Evolutionary conservation across 1,140 invertebrate species (phyloP).

Genomic region (Euura lappo): DNA sequence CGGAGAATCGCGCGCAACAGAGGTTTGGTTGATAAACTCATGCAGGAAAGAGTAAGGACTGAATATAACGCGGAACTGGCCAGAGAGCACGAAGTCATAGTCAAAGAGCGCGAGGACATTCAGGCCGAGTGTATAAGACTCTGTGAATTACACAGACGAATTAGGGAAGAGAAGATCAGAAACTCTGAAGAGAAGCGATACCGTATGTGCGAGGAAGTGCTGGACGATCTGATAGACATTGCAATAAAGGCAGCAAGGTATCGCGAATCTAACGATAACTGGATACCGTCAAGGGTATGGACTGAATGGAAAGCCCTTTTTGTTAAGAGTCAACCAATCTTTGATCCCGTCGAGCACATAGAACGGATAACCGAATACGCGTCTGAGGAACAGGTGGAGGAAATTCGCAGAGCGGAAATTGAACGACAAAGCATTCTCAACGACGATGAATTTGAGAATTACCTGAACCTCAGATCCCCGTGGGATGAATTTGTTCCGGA

Average conservation of each 20-base stretch:
- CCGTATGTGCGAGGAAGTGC: constrained; percentile 58
- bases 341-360: constrained; percentile 30
- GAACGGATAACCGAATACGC: constrained; percentile 21
- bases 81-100: constrained; percentile 54
- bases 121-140: constrained; percentile 61
- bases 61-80: constrained; percentile 57
- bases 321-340: constrained; percentile 60
- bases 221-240: constrained; percentile 62
- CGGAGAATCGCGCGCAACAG: constrained; percentile 61
- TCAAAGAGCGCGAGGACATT: constrained; percentile 53
- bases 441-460: constrained; percentile 49
- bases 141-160: constrained; percentile 58
- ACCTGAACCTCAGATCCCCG: constrained; percentile 40
- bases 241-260: constrained; percentile 60
- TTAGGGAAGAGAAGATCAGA: constrained; percentile 51
- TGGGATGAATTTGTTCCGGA: constrained; percentile 48
- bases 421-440: constrained; percentile 42
- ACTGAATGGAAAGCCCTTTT: constrained; percentile 63
- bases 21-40: constrained; percentile 56
- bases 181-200: constrained; percentile 55
- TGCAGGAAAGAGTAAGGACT: constrained; percentile 54
- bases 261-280: constrained; percentile 47
- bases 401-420: constrained; percentile 29
- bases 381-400: constrained; percentile 19
- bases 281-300: constrained; percentile 55